Conservation (phyloP, 2,797 vertebrate species). For the Pangasius mekongensis region DNA sequence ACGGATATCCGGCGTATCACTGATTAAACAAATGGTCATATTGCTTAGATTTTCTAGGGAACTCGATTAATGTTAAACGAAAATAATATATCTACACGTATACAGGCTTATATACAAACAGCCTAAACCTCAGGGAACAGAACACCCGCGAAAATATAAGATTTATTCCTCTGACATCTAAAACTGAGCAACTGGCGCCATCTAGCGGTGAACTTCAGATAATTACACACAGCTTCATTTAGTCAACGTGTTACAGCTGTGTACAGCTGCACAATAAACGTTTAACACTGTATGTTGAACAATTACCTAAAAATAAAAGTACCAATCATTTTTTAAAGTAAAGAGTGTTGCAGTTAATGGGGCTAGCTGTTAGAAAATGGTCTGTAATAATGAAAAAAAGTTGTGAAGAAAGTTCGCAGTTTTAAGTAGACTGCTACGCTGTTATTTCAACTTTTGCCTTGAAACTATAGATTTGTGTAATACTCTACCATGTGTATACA, state of each 20-base stretch:
- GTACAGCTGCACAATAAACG: neutral
- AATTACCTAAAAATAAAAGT: neutral
- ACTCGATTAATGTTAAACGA: neutral
- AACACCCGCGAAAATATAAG: neutral
- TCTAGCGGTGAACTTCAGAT: slow-evolving; percentile 51
- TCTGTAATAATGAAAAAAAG: neutral
- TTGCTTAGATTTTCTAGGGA: neutral
- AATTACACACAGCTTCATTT: neutral
- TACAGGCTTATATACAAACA: neutral
- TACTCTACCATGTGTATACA: no score
- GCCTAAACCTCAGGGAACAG: neutral
- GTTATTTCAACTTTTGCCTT: neutral
- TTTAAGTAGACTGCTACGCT: neutral
- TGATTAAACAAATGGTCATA: neutral
- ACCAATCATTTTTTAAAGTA: neutral
- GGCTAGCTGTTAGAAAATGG: neutral
- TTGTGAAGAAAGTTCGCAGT: neutral
- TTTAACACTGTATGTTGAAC: neutral
- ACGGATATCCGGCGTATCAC: neutral
- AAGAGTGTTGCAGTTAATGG: neutral
- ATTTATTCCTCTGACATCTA: neutral
- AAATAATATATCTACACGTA: neutral
- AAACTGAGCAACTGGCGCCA: slow-evolving; percentile 47
- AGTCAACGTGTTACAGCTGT: neutral
- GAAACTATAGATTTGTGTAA: neutral